Conservation (phyloP, 2,888 invertebrate genomes). For the Gari tellinella region DNA sequence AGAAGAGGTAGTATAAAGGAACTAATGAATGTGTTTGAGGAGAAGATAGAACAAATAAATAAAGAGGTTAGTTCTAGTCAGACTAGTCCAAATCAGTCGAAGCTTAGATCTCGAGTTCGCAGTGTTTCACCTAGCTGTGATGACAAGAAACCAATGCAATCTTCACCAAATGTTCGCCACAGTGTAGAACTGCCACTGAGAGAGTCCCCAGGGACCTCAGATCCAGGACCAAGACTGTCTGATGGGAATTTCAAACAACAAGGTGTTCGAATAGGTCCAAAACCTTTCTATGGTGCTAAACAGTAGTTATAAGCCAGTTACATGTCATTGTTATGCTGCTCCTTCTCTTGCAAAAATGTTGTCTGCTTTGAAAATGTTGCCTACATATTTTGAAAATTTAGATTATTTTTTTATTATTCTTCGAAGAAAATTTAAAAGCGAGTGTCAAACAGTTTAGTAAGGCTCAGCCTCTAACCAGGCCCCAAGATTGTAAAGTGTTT, state of each 20-base stretch:
- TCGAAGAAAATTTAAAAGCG: too few relatives aligned
- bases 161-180: conserved; percentile 62
- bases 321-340: too few relatives aligned
- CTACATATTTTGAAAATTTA: too few relatives aligned
- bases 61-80: conserved; percentile 28
- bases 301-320: conserved; percentile 1
- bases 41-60: conserved; percentile 57
- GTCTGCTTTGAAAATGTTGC: too few relatives aligned
- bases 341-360: too few relatives aligned
- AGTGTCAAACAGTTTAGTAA: too few relatives aligned
- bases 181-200: conserved; percentile 72
- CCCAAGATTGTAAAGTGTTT: too few relatives aligned
- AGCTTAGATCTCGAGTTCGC: conserved; percentile 54
- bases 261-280: conserved; percentile 76
- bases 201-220: conserved; percentile 37
- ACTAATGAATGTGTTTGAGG: conserved; percentile 75
- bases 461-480: too few relatives aligned
- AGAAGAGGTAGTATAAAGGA: conserved; percentile 80
- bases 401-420: too few relatives aligned
- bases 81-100: conserved; percentile 38
- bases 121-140: conserved; percentile 64
- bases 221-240: conserved; percentile 41
- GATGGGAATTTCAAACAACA: conserved; percentile 63
- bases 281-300: conserved; percentile 79
- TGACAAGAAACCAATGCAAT: conserved; percentile 12